Conservation (phyloP, 2,113 vertebrate species). For the Pterocles burchelli region DNA sequence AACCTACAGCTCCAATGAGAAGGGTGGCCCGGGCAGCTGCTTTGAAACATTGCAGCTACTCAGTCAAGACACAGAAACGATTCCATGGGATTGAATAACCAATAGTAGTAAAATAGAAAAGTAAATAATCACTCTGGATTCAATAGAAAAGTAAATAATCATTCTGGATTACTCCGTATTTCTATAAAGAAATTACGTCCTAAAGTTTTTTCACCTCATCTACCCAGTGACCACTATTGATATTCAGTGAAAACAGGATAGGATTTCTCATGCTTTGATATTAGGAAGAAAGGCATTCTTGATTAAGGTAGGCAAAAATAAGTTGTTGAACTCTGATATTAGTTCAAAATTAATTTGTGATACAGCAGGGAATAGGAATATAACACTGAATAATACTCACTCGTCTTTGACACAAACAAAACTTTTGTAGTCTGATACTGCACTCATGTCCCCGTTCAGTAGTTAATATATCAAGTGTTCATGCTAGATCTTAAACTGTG, state of each 20-base stretch:
- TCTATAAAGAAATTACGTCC: not conserved
- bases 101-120: no score
- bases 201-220: not conserved
- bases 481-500: constrained; percentile 20
- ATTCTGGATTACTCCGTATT: not conserved
- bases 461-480: not conserved
- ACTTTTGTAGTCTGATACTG: not conserved
- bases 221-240: not conserved
- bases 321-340: not conserved
- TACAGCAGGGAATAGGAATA: not conserved
- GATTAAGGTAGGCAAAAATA: not conserved
- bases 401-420: constrained; percentile 7
- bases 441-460: not conserved
- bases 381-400: not conserved
- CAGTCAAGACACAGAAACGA: not conserved
- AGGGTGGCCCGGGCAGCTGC: no score
- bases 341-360: not conserved
- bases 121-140: not conserved
- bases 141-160: not conserved
- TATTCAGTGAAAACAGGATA: not conserved
- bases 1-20: no score
- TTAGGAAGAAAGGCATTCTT: not conserved
- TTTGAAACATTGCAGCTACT: not conserved
- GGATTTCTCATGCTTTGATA: not conserved
- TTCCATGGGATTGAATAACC: not conserved